Evolutionary conservation across 2,113 vertebrate species (phyloP).

Genomic region (Chitala chitala): DNA sequence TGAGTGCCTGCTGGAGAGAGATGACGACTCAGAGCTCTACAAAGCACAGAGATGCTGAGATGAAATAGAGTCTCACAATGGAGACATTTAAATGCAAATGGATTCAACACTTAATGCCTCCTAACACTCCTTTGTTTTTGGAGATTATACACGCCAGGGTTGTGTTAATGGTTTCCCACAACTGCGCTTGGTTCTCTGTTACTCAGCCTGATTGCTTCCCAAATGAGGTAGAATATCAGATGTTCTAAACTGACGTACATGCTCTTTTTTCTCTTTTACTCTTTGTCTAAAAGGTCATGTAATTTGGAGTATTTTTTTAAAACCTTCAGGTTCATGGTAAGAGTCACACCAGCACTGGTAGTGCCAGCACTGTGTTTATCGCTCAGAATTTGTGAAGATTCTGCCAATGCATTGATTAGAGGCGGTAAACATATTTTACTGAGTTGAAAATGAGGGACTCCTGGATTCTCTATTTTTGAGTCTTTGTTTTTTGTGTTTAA

Average conservation of each 20-base stretch:
- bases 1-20: neutral
- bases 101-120: neutral
- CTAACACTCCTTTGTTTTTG: constrained; percentile 5
- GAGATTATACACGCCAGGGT: neutral
- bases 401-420: too few species aligned
- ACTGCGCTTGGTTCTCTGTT: constrained; percentile 4
- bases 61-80: neutral
- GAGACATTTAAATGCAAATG: constrained; percentile 22
- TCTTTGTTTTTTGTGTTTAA: too few species aligned
- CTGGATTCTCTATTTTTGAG: too few species aligned
- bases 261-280: neutral
- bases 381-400: too few species aligned
- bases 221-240: neutral
- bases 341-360: neutral
- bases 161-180: neutral
- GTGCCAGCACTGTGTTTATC: too few species aligned
- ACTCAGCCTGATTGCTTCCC: neutral
- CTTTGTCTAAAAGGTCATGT: too few species aligned
- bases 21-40: too few species aligned
- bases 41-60: neutral
- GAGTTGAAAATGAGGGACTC: too few species aligned
- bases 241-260: neutral
- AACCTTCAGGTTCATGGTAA: too few species aligned
- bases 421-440: too few species aligned
- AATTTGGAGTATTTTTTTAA: too few species aligned